A percentile compares a stretch with the other conserved stretches of the same genome.
These are phyloP conservation scores for Argentina silus DNA, from an alignment of 2,797 vertebrate species.

Conservation along the genomic window DNA sequence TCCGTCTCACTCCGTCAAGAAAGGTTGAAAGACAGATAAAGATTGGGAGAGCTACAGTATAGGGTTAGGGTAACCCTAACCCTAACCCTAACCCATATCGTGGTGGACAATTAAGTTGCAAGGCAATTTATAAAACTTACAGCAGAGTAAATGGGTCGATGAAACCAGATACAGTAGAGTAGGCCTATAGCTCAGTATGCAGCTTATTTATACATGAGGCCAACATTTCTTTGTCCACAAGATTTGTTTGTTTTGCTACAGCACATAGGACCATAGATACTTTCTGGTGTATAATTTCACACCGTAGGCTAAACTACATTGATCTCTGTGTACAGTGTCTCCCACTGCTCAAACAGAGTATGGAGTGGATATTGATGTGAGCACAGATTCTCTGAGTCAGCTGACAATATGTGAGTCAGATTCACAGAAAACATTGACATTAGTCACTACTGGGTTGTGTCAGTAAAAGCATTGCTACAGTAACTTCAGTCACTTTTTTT, in stretches of 20 bases:
- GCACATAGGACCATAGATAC: not conserved
- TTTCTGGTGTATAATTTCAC: not conserved
- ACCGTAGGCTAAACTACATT: not conserved
- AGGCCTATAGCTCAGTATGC: not conserved
- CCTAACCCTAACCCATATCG: not conserved
- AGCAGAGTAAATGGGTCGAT: not conserved
- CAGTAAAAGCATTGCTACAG: not conserved
- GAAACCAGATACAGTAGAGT: not conserved
- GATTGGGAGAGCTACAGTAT: not conserved
- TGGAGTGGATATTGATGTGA: conserved; percentile 4
- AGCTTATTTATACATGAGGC: not conserved
- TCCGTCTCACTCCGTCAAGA: not conserved
- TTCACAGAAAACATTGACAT: conserved; percentile 23
- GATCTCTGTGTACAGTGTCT: not conserved
- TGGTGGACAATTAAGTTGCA: not conserved
- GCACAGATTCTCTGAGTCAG: not conserved
- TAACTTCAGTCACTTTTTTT: not conserved
- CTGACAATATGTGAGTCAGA: not conserved
- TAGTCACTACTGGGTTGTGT: conserved; percentile 19
- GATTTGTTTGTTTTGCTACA: not conserved
- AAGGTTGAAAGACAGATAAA: not conserved
- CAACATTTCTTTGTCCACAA: not conserved
- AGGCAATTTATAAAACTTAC: not conserved
- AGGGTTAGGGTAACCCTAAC: too few species aligned
- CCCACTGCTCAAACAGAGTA: not conserved